phyloP scores from a whole-genome alignment of 2,113 vertebrate species.

The Elephas maximus region DNA sequence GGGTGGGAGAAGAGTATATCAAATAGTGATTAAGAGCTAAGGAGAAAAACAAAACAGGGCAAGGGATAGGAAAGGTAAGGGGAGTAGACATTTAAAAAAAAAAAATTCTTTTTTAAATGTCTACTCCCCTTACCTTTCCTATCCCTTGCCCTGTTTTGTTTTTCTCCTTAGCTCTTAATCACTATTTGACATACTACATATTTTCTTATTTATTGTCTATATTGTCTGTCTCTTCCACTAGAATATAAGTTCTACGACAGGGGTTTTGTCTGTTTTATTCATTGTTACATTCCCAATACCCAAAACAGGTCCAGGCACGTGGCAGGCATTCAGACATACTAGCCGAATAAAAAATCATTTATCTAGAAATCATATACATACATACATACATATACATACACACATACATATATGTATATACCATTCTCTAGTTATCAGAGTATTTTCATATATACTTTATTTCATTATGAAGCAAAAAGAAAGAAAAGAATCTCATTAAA shows the following conservation, averaged over 20 bases:
- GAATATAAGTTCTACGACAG: not conserved
- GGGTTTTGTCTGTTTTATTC: not conserved
- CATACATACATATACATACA: too few species aligned
- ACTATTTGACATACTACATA: not conserved
- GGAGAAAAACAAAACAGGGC: not conserved
- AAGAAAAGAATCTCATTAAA: not conserved
- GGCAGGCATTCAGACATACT: not conserved
- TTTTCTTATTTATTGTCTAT: constrained; percentile 24
- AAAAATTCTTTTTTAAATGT: not conserved
- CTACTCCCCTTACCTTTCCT: not conserved
- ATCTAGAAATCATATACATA: constrained; percentile 2
- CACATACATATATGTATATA: too few species aligned
- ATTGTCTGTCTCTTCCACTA: not conserved
- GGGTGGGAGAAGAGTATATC: not conserved
- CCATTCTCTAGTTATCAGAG: not conserved
- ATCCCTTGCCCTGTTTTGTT: not conserved
- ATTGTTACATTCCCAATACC: not conserved
- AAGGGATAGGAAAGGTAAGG: not conserved
- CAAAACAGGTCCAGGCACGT: not conserved
- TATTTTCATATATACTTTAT: not conserved
- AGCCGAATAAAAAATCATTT: not conserved
- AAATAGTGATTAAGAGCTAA: not conserved
- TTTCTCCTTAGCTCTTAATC: not conserved
- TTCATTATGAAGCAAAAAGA: constrained; percentile 33
- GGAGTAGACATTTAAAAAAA: not conserved